phyloP scores from a whole-genome alignment of 2,797 vertebrate genomes.

The Paguma larvata region DNA sequence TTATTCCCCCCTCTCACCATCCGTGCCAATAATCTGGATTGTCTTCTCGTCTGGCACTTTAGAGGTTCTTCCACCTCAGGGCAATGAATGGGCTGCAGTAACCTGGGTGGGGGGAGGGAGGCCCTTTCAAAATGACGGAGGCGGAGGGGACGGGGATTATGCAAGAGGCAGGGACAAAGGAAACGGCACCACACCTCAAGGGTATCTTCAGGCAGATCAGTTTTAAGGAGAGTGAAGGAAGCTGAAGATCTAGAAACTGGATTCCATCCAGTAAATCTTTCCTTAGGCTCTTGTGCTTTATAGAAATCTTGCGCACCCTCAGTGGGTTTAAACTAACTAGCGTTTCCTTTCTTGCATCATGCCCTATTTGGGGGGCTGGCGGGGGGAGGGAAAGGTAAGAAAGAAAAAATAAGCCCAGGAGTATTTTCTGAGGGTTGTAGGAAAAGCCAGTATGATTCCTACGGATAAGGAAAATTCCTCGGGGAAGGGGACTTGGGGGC shows the following conservation, averaged over 20 bases:
- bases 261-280: constrained; percentile 23
- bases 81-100: neutral
- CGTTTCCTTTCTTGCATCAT: neutral
- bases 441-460: neutral
- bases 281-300: neutral
- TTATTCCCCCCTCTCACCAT: neutral
- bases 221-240: constrained; percentile 4
- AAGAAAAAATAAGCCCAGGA: neutral
- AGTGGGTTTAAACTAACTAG: neutral
- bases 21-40: neutral
- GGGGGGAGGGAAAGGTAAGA: neutral
- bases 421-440: neutral
- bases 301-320: neutral
- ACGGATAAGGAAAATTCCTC: neutral
- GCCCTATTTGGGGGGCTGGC: accelerated
- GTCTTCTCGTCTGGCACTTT: neutral
- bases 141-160: neutral
- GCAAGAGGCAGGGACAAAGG: neutral
- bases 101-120: neutral
- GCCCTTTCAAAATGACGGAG: neutral
- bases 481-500: neutral
- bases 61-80: neutral
- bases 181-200: neutral
- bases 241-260: neutral
- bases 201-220: neutral